Percentiles rank a stretch among this genome's conserved stretches.
These are phyloP conservation scores for Heterodera schachtii DNA, from an alignment of 1,140 invertebrate species.

Conservation along the genomic window DNA sequence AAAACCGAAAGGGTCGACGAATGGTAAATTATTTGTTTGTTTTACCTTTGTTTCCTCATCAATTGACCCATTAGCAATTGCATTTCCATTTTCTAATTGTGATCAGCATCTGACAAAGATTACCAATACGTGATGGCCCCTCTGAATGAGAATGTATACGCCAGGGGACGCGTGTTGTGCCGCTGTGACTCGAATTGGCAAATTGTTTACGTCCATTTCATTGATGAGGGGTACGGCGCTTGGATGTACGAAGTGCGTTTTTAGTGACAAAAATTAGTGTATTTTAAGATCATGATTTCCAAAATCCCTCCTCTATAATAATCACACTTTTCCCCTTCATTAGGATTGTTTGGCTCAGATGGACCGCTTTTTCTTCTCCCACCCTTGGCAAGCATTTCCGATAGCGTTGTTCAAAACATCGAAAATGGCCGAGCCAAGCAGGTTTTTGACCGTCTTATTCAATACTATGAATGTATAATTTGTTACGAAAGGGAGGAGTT, in stretches of 20 bases:
- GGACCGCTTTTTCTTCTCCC: constrained; percentile 29
- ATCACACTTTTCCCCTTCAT: neutral
- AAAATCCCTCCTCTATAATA: too few species aligned
- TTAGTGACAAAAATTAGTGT: neutral
- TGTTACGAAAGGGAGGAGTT: constrained; percentile 12
- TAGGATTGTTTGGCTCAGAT: constrained; percentile 36
- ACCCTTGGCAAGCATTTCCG: constrained; percentile 46
- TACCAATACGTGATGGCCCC: constrained; percentile 42
- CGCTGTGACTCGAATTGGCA: neutral
- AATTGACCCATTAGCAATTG: too few species aligned
- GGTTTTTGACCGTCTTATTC: neutral
- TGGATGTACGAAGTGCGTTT: constrained; percentile 29
- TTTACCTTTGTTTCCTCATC: too few species aligned
- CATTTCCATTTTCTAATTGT: too few species aligned
- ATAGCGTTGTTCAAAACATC: constrained; percentile 33
- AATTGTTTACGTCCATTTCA: constrained; percentile 35
- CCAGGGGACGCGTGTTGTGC: constrained; percentile 24
- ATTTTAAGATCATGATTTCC: neutral
- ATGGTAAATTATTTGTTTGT: too few species aligned
- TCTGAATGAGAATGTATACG: constrained; percentile 33
- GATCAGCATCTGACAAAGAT: neutral
- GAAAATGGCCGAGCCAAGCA: neutral
- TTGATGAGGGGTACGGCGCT: constrained; percentile 34
- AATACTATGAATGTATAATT: neutral
- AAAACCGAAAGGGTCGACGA: too few species aligned